phyloP scores from a whole-genome alignment of 2,888 invertebrate genomes.

The Actias luna region DNA sequence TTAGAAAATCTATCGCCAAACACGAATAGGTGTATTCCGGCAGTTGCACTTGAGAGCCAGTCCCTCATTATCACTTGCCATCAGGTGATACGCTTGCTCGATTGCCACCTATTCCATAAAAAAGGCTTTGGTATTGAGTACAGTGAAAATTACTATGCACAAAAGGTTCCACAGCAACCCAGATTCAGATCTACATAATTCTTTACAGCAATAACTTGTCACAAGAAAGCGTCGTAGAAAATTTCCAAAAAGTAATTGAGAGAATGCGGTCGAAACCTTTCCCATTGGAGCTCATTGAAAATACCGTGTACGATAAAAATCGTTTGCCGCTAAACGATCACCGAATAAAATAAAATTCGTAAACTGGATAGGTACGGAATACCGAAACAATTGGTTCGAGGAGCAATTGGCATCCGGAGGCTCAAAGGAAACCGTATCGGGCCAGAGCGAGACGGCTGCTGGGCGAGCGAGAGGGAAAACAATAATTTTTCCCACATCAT shows the following conservation, averaged over 20 bases:
- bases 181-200: neutral
- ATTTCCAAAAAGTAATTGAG: conserved; percentile 14
- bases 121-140: too few species aligned
- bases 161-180: too few species aligned
- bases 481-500: conserved; percentile 63
- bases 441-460: conserved; percentile 28
- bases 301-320: conserved; percentile 1
- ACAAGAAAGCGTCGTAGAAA: neutral
- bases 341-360: conserved; percentile 6
- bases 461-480: conserved; percentile 28
- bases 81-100: too few species aligned
- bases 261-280: conserved; percentile 10
- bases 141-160: too few species aligned
- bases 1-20: too few species aligned
- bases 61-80: too few species aligned
- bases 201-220: neutral
- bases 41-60: too few species aligned
- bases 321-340: conserved; percentile 3
- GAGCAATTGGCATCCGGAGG: conserved; percentile 5
- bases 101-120: too few species aligned
- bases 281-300: conserved; percentile 2
- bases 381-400: conserved; percentile 9
- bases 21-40: too few species aligned
- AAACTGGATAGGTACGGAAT: conserved; percentile 8
- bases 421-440: conserved; percentile 17